Evolutionary conservation across 2,113 vertebrate genomes (phyloP).

Genomic region (Syngnathus floridae): DNA sequence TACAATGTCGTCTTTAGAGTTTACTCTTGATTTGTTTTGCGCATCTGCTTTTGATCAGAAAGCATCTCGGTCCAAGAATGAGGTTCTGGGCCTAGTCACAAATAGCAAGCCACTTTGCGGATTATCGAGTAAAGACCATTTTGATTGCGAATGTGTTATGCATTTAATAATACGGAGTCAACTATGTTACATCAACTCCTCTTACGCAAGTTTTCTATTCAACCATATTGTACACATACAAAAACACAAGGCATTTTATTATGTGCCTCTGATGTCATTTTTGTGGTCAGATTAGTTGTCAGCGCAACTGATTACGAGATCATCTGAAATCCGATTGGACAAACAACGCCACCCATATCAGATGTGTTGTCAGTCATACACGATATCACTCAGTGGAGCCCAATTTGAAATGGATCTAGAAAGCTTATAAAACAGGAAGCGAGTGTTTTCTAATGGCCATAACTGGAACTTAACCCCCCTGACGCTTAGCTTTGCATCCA

Average conservation of each 20-base stretch:
- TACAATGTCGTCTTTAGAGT: conserved; percentile 44
- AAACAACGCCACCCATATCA: neutral
- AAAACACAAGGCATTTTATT: neutral
- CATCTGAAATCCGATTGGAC: too few relatives aligned
- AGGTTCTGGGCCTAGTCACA: conserved; percentile 33
- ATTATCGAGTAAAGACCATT: conserved; percentile 45
- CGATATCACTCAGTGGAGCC: neutral
- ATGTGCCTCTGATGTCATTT: too few relatives aligned
- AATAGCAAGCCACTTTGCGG: conserved; percentile 31
- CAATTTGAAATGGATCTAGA: neutral
- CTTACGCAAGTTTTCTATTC: neutral
- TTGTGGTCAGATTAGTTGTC: neutral
- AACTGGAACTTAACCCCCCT: neutral
- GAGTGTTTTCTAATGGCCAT: neutral
- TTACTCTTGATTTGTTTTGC: conserved; percentile 35
- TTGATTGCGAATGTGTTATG: conserved; percentile 25
- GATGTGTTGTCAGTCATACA: neutral
- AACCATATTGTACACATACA: neutral
- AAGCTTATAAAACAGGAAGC: neutral
- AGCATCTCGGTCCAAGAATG: conserved; percentile 30
- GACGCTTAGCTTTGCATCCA: conserved; percentile 37
- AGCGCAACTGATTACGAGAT: neutral
- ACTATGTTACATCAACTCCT: neutral
- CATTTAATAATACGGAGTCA: neutral
- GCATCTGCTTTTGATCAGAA: conserved; percentile 53